These are phyloP conservation scores for Solea senegalensis DNA, from an alignment of 2,113 vertebrate species.

Conservation along the genomic window DNA sequence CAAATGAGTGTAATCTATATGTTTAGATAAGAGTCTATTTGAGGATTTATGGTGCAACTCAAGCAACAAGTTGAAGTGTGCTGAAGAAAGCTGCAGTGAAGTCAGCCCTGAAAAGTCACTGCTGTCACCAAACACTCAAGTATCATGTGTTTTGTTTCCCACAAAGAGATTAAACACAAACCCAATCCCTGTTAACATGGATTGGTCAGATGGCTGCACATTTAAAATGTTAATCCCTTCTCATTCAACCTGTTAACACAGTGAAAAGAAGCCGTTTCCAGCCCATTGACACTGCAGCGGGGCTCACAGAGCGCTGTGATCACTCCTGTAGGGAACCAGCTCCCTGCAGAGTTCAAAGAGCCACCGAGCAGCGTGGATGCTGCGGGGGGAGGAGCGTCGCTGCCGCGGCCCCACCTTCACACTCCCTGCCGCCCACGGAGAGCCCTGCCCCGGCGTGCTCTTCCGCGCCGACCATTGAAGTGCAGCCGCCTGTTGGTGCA, in stretches of 20 bases:
- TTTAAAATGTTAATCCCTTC: constrained; percentile 55
- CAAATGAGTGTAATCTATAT: constrained; percentile 49
- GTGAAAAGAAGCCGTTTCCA: constrained; percentile 67
- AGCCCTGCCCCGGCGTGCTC: constrained; percentile 58
- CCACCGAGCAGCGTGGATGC: constrained; percentile 41
- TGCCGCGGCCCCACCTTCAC: constrained; percentile 52
- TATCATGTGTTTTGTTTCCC: not conserved
- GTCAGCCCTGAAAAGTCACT: not conserved
- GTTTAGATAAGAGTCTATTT: constrained; percentile 45
- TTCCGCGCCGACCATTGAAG: constrained; percentile 76
- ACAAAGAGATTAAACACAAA: not conserved
- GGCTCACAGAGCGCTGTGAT: constrained; percentile 71
- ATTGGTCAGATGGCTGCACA: constrained; percentile 42
- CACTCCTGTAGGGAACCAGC: constrained; percentile 63
- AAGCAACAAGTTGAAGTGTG: not conserved
- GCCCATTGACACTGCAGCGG: constrained; percentile 61
- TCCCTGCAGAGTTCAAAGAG: constrained; percentile 76
- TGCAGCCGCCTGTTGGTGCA: constrained; percentile 72
- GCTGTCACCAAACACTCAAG: not conserved
- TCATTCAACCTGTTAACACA: constrained; percentile 67
- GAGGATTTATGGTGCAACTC: constrained; percentile 45
- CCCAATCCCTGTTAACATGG: constrained; percentile 8
- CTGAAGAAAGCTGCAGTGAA: not conserved
- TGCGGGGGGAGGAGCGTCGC: constrained; percentile 29
- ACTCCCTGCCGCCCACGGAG: constrained; percentile 72